Evolutionary conservation across 2,797 vertebrate genomes (phyloP).

Genomic region (Acropternis orthonyx): DNA sequence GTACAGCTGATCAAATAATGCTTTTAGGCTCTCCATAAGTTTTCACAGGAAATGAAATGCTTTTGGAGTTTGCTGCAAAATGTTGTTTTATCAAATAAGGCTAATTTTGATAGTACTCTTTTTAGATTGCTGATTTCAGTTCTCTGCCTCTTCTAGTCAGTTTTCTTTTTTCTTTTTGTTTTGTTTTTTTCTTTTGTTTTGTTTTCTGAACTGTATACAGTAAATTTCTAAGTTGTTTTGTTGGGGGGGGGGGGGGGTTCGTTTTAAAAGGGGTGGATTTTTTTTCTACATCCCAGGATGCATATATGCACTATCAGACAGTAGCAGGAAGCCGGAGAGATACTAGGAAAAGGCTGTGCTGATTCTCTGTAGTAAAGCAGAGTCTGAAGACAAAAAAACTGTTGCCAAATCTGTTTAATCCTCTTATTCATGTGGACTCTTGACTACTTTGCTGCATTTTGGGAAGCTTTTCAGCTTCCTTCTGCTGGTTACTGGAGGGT

Average conservation of each 20-base stretch:
- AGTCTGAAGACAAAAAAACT: rapidly evolving
- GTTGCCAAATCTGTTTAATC: not conserved
- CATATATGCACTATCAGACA: not conserved
- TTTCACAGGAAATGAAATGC: constrained; percentile 54
- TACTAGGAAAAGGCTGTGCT: not conserved
- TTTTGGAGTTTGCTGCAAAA: constrained; percentile 59
- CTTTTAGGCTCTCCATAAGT: constrained; percentile 61
- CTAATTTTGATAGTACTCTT: constrained; percentile 10
- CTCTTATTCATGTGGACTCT: not conserved
- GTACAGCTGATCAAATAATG: constrained; percentile 73
- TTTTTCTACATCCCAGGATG: not conserved
- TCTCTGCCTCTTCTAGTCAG: not conserved
- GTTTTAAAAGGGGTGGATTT: not conserved
- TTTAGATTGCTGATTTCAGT: constrained; percentile 38
- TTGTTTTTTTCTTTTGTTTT: too few relatives aligned
- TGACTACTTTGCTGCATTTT: not conserved
- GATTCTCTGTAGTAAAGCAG: not conserved
- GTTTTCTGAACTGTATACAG: not conserved
- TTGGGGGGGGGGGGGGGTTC: too few relatives aligned
- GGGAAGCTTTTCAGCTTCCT: not conserved
- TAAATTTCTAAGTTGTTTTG: not conserved
- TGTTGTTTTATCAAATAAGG: constrained; percentile 24
- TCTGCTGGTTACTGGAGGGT: not conserved
- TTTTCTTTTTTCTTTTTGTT: not conserved
- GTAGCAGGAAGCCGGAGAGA: not conserved